Conservation (phyloP, 2,113 vertebrate genomes). For the Tyrannus savana region DNA sequence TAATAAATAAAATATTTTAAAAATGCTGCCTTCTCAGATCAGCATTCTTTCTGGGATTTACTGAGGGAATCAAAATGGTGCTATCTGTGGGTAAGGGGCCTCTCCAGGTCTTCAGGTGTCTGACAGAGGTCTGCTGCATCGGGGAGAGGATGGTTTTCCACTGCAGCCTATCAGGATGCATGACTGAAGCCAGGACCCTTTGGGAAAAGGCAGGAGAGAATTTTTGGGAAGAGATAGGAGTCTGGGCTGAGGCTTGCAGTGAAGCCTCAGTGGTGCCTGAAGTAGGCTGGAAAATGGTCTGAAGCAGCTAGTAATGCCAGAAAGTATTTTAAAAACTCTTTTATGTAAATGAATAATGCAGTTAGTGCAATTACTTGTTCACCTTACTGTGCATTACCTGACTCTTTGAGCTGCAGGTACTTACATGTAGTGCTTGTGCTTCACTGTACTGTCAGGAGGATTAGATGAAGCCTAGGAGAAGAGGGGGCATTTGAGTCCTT, state of each 20-base stretch:
- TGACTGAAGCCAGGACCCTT: not conserved
- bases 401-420: not conserved
- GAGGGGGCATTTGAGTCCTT: not conserved
- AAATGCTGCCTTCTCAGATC: constrained; percentile 22
- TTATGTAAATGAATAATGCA: not conserved
- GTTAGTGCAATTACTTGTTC: not conserved
- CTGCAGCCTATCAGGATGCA: not conserved
- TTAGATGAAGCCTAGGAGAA: not conserved
- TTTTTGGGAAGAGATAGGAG: not conserved
- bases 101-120: not conserved
- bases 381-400: not conserved
- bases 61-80: not conserved
- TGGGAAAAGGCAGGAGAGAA: not conserved
- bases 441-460: not conserved
- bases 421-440: not conserved
- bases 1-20: constrained; percentile 77
- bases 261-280: not conserved
- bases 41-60: not conserved
- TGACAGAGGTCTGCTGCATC: not conserved
- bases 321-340: not conserved
- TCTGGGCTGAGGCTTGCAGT: not conserved
- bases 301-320: not conserved
- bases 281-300: not conserved
- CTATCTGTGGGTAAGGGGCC: not conserved
- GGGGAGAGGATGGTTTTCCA: not conserved